phyloP scores from a whole-genome alignment of 2,888 invertebrate species.

The Ischnura elegans region DNA sequence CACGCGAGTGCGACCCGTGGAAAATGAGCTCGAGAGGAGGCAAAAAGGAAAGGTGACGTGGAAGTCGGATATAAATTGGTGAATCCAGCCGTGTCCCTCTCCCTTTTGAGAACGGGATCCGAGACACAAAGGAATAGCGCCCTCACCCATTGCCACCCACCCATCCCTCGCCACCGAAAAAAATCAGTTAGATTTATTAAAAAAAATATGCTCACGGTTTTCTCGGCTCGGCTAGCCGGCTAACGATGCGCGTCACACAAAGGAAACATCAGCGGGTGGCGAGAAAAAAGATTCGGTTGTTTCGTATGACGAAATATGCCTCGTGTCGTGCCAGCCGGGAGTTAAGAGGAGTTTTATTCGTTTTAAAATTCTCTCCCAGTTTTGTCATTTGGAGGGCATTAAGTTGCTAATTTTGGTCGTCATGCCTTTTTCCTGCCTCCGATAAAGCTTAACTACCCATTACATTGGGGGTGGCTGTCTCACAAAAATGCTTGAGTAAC shows the following conservation, averaged over 20 bases:
- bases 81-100: not conserved
- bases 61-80: not conserved
- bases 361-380: not conserved
- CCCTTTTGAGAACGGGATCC: not conserved
- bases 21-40: constrained; percentile 32
- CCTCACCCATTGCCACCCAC: not conserved
- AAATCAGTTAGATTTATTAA: not conserved
- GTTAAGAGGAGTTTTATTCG: not conserved
- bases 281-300: not conserved
- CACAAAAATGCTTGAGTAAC: not conserved
- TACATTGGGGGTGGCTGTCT: not conserved
- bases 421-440: not conserved
- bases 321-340: not conserved
- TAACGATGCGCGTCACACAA: not conserved
- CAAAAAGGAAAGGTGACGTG: not conserved
- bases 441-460: not conserved
- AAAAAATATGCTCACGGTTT: too few species aligned
- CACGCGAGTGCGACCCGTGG: not conserved
- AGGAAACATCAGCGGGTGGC: not conserved
- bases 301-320: not conserved
- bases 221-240: not conserved
- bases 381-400: not conserved
- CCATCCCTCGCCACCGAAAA: not conserved
- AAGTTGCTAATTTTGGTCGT: not conserved
- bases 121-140: not conserved